These are phyloP conservation scores for chimpanzee (Pan troglodytes) DNA, from an alignment of 2,113 vertebrate genomes.

Conservation along the genomic window NHGRI_mPanTro3-v2.1_pri NC_072413.2:75010001-75010500, in stretches of 20 bases:
- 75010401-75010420: not conserved
- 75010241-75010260: not conserved
- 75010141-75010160: not conserved
- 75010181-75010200: not conserved
- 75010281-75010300: not conserved
- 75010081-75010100: not conserved
- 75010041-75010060: not conserved
- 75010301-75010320: not conserved
- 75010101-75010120: not conserved
- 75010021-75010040: not conserved
- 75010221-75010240: not conserved
- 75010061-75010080: not conserved
- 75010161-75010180: not conserved
- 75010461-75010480: too few species aligned
- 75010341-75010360: not conserved
- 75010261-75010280: not conserved
- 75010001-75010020: too few species aligned
- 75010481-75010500: not conserved
- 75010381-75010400: not conserved
- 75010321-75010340: not conserved
- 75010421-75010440: too few species aligned
- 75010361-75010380: not conserved
- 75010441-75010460: too few species aligned
- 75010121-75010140: not conserved
- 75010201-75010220: not conserved